Conservation (phyloP, 2,797 vertebrate genomes). For the Brachyalestes nurse region DNA sequence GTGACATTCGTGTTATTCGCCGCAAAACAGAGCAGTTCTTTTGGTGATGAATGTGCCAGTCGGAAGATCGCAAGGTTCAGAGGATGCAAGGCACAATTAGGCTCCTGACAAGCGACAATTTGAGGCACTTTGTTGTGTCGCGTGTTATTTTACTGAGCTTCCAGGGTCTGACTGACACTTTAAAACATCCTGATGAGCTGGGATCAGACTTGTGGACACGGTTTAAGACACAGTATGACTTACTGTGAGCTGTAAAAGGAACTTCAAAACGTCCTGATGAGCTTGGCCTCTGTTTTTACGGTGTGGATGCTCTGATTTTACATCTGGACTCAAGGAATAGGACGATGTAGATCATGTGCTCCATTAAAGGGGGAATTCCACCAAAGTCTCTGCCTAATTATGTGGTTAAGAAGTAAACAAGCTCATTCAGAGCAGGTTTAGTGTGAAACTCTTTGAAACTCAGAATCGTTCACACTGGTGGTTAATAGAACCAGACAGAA, state of each 20-base stretch:
- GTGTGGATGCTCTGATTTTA: neutral
- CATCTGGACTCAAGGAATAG: too few species aligned
- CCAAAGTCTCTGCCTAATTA: neutral
- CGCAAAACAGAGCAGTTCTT: neutral
- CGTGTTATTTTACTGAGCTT: neutral
- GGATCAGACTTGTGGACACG: too few species aligned
- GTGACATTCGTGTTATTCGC: neutral
- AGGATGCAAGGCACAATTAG: neutral
- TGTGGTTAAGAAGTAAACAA: neutral
- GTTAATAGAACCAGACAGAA: too few species aligned
- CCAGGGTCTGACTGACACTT: neutral
- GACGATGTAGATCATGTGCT: too few species aligned
- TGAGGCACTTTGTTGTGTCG: neutral
- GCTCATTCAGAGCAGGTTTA: too few species aligned
- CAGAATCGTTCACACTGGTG: too few species aligned
- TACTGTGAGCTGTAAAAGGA: neutral
- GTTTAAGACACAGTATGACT: too few species aligned
- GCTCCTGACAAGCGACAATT: neutral
- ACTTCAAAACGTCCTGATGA: neutral
- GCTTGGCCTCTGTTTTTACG: neutral
- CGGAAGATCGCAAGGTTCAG: neutral
- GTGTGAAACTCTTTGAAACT: too few species aligned
- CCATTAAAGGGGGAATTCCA: too few species aligned
- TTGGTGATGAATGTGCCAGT: neutral
- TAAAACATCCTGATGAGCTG: too few species aligned